Evolutionary conservation across 2,113 vertebrate species (phyloP).

Genomic region (Excalfactoria chinensis): DNA sequence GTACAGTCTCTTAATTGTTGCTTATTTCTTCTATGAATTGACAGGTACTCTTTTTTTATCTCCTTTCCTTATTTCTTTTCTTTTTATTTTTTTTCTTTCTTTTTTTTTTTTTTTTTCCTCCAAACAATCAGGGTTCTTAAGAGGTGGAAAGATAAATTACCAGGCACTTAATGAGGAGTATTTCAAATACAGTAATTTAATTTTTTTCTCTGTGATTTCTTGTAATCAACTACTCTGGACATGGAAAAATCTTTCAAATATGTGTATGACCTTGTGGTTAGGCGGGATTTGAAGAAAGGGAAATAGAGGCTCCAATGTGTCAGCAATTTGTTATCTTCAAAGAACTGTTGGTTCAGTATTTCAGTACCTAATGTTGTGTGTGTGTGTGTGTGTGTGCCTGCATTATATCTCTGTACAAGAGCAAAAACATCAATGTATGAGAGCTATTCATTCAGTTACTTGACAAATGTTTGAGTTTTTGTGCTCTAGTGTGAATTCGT

Average conservation of each 20-base stretch:
- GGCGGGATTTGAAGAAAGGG: background rate
- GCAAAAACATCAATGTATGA: background rate
- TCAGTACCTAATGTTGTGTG: background rate
- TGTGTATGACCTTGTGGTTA: background rate
- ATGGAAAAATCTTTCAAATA: background rate
- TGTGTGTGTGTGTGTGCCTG: accelerated
- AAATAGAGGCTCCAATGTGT: background rate
- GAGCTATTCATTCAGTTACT: background rate
- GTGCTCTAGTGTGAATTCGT: background rate
- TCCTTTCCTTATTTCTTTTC: no score
- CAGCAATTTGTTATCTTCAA: background rate
- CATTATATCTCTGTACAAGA: background rate
- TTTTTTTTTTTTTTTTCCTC: no score
- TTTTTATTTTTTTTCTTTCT: no score
- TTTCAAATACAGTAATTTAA: background rate
- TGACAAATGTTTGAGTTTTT: background rate
- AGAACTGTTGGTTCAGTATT: background rate
- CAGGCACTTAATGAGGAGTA: background rate
- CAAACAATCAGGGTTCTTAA: background rate
- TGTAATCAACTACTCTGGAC: background rate
- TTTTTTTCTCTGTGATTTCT: background rate
- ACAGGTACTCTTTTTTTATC: no score
- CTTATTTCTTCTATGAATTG: background rate
- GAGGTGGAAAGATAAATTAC: background rate
- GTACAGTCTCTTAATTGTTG: background rate